A percentile compares a stretch with the other conserved stretches of the same genome.
These are phyloP conservation scores for Drosophila pectinifera DNA, from an alignment of 1,140 invertebrate genomes.

Conservation along the genomic window DNA sequence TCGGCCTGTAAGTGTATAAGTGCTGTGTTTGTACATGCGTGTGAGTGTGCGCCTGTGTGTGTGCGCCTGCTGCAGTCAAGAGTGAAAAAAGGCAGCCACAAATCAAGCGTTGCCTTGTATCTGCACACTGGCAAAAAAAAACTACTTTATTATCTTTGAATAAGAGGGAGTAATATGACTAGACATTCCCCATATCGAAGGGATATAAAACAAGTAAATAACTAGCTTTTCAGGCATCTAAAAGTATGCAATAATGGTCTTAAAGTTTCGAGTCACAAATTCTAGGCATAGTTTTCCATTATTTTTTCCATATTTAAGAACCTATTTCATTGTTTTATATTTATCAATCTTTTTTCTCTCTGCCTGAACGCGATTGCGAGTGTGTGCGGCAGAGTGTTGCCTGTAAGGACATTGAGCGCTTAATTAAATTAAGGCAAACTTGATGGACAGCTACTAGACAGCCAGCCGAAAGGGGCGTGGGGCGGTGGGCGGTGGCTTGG, in stretches of 20 bases:
- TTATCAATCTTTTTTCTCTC: slow-evolving; percentile 3
- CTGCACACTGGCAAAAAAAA: slow-evolving; percentile 17
- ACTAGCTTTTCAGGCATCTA: no score
- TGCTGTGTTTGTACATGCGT: slow-evolving; percentile 10
- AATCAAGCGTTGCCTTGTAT: slow-evolving; percentile 71
- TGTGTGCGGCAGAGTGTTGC: slow-evolving; percentile 41
- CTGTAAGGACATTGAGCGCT: slow-evolving; percentile 79
- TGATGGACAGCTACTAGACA: slow-evolving; percentile 82
- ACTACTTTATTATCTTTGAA: not conserved
- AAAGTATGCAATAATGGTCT: not conserved
- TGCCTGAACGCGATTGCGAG: slow-evolving; percentile 1
- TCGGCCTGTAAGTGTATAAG: slow-evolving; percentile 56
- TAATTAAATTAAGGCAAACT: slow-evolving; percentile 81
- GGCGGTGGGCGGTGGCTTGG: not conserved
- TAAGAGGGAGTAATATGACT: no score
- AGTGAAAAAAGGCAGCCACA: slow-evolving; percentile 77
- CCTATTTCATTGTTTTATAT: not conserved
- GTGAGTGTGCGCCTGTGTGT: slow-evolving; percentile 15
- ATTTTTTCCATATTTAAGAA: no score
- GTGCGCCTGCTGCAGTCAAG: slow-evolving; percentile 70
- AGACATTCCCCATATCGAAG: not conserved
- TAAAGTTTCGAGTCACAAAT: no score
- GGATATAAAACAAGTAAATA: no score
- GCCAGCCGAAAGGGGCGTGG: slow-evolving; percentile 36
- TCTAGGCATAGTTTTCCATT: not conserved